Evolutionary conservation across 2,113 vertebrate genomes (phyloP).

Genomic region (Sinocyclocheilus maitianheensis): DNA sequence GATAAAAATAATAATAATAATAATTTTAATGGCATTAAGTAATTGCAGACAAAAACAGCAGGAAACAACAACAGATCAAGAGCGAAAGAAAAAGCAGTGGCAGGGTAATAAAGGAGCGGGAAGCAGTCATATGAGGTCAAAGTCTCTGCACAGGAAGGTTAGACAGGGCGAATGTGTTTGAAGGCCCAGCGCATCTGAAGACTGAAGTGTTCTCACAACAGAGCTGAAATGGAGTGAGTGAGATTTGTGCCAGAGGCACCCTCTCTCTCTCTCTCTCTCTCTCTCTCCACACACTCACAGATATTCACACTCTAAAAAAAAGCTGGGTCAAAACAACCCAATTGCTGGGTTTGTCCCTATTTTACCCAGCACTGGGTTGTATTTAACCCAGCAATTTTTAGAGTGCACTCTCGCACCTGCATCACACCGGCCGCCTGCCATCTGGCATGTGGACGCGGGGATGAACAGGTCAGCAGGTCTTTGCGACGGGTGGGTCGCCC

Average conservation of each 20-base stretch:
- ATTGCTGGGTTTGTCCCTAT: too few relatives aligned
- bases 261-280: too few relatives aligned
- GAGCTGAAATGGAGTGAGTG: slow-evolving; percentile 60
- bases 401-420: not conserved
- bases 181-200: slow-evolving; percentile 31
- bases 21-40: not conserved
- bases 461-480: not conserved
- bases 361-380: too few relatives aligned
- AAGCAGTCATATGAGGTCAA: not conserved
- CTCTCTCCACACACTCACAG: too few relatives aligned
- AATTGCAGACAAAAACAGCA: not conserved
- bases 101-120: not conserved
- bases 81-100: not conserved
- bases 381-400: too few relatives aligned
- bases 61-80: not conserved
- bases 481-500: not conserved
- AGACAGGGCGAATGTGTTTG: not conserved
- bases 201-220: slow-evolving; percentile 55
- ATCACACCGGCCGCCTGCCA: not conserved
- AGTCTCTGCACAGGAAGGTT: not conserved
- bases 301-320: too few relatives aligned
- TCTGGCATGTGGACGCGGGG: too few relatives aligned
- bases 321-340: too few relatives aligned
- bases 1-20: too few relatives aligned
- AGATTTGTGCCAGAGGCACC: slow-evolving; percentile 58